Base-by-base conservation (phyloP, 1,140 invertebrate species). In the Bombus vancouverensis region DNA sequence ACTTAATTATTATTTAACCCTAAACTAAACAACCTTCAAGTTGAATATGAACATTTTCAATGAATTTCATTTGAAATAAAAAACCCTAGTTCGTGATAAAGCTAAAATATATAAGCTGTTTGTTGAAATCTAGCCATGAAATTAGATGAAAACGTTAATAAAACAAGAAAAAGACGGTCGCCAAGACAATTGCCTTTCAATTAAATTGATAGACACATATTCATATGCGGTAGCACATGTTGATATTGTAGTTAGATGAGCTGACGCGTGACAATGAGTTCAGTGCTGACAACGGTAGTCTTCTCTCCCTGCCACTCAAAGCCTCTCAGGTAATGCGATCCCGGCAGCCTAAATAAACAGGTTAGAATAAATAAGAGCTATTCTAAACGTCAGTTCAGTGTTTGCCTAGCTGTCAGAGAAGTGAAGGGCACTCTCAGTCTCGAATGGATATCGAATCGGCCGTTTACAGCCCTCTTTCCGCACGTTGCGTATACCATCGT, bases 331-430 rank as follows among this genome's bases (percentile, higher is more conserved):
- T 93, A 94, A 93, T 91, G 92, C 88, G 93, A 94, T 93, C 92
- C 90, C 88, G 87, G 89, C 90, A 92, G 92, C 93, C 93, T 94
- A 94, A 94, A 94, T 93, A 94, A 93, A 94, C 92, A 93, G 87
- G 87, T 86, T 93, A 93, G 92, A 93, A 93, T 94, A 93, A 94
- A 93, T 94, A 94, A 93, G 93, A 93, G 93, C 91, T 94, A 93
- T 94, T 94, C 92, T 92, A 93, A 93, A 94, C 88, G 92, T 93
- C 93, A 93, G 89, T 73, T 66, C 90, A 83, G 82, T 93, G 93
- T 93, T 94, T 94, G 90, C 89, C 92, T 94, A 93, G 93, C 93
- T 94, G 93, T 94, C 93, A 94, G 77, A 89, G 86, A 89, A 88
- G 85, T 88, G 89, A 83, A 92, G 89, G 87, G 89, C 88, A 90